These are phyloP conservation scores for Conus canariensis DNA, from an alignment of 2,888 invertebrate genomes.

Conservation along the genomic window DNA sequence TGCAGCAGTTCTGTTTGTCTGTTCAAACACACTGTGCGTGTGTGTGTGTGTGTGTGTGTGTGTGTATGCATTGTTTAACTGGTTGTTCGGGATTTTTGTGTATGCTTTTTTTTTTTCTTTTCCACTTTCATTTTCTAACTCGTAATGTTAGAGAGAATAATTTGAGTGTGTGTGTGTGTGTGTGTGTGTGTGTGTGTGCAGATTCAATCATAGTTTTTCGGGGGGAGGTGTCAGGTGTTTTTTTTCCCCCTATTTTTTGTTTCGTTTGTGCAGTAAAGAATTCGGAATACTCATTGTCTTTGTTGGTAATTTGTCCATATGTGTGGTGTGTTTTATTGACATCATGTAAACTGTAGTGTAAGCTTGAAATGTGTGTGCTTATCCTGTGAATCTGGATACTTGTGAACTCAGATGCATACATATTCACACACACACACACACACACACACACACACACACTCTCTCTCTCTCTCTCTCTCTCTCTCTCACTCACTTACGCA, in stretches of 20 bases:
- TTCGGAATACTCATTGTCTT: background rate
- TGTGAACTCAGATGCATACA: background rate
- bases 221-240: background rate
- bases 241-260: background rate
- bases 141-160: background rate
- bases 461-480: too few species aligned
- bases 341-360: background rate
- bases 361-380: background rate
- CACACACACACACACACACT: background rate
- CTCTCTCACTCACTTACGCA: background rate
- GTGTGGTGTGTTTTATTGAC: background rate
- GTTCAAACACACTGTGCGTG: background rate
- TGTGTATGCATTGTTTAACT: background rate
- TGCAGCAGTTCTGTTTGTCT: conserved; percentile 2
- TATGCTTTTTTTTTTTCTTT: too few species aligned
- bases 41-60: background rate
- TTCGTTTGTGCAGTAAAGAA: conserved; percentile 19
- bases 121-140: background rate
- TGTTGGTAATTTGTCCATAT: too few species aligned
- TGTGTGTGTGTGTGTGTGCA: background rate
- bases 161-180: background rate
- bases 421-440: background rate
- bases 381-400: background rate
- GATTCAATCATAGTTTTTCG: background rate
- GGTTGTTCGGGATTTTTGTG: background rate